Evolutionary conservation across 2,888 invertebrate genomes (phyloP).

Genomic region (Diarsia rubi): DNA sequence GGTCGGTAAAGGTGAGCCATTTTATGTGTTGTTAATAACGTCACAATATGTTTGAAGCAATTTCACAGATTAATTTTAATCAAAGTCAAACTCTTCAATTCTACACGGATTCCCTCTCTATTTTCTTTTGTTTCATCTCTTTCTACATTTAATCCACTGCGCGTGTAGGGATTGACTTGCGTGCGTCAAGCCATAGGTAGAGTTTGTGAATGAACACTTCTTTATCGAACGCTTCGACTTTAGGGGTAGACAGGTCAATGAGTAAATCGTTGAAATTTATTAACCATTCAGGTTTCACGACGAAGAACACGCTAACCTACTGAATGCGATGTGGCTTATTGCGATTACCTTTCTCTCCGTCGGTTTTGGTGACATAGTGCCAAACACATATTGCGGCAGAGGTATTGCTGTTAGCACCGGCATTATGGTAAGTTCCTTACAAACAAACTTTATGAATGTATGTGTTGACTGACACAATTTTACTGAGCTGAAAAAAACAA

Average conservation of each 20-base stretch:
- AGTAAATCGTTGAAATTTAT: constrained; percentile 88
- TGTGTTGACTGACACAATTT: constrained; percentile 87
- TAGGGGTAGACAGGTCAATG: constrained; percentile 72
- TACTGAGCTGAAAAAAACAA: constrained; percentile 17
- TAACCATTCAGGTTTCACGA: constrained; percentile 97
- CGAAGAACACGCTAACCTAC: constrained; percentile 99
- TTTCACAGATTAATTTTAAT: constrained; percentile 75
- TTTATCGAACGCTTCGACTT: constrained; percentile 66
- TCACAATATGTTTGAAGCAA: constrained; percentile 79
- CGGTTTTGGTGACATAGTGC: constrained; percentile 99
- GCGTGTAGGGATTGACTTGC: constrained; percentile 66
- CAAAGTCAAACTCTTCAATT: constrained; percentile 90
- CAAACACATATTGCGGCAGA: constrained; percentile 99
- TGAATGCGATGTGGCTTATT: constrained; percentile 99
- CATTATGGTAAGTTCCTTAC: constrained; percentile 97
- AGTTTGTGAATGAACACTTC: constrained; percentile 71
- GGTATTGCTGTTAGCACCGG: constrained; percentile 99
- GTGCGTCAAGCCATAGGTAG: constrained; percentile 72
- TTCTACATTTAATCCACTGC: constrained; percentile 68
- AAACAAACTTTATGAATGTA: constrained; percentile 79
- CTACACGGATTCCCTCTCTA: constrained; percentile 69
- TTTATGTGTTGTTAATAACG: constrained; percentile 85
- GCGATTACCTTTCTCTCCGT: constrained; percentile 99
- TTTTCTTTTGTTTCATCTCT: constrained; percentile 76
- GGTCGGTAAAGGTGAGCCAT: constrained; percentile 90